phyloP scores from a whole-genome alignment of 2,797 vertebrate genomes.

The Artibeus lituratus region DNA sequence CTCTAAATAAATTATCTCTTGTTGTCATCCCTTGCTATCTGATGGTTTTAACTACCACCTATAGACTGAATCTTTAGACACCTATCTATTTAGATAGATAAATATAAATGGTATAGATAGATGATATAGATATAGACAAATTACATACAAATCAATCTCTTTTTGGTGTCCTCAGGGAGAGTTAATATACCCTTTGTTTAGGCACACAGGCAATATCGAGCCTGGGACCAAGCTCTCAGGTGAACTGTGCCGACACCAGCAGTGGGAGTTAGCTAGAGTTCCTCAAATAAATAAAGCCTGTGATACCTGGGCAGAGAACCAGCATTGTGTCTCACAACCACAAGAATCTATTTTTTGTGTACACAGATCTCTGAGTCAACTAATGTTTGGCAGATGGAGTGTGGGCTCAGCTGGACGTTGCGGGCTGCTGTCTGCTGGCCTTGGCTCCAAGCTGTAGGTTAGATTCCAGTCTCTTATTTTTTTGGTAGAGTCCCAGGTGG shows the following conservation, averaged over 20 bases:
- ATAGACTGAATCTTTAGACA: background rate
- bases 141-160: background rate
- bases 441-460: background rate
- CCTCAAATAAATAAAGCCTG: background rate
- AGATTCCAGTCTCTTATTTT: background rate
- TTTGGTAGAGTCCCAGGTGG: background rate
- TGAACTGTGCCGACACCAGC: background rate
- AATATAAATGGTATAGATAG: background rate
- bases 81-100: background rate
- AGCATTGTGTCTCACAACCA: background rate
- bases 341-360: background rate
- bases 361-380: background rate
- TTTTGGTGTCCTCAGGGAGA: background rate
- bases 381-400: accelerated
- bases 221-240: background rate
- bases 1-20: background rate
- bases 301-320: accelerated
- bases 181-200: background rate
- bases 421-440: no score
- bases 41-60: background rate
- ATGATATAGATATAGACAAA: background rate
- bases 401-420: background rate
- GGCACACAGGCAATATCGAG: background rate
- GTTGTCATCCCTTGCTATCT: background rate
- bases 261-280: background rate